Conservation (phyloP, 2,113 vertebrate species). For the Xyliphius kryptos region DNA sequence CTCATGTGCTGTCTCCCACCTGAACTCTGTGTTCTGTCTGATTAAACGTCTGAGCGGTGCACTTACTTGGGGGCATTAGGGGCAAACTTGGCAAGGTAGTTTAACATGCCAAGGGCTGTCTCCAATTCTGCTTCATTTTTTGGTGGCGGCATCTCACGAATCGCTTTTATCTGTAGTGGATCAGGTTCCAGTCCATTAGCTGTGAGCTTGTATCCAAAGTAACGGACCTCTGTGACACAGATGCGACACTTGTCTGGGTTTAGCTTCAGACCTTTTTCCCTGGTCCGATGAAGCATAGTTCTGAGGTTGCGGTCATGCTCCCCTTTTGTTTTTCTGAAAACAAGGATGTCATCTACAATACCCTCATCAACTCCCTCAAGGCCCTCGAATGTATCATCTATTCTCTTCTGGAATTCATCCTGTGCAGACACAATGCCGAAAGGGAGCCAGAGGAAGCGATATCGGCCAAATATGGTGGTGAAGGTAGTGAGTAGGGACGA, state of each 20-base stretch:
- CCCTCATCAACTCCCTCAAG: constrained; percentile 9
- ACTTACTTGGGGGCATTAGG: constrained; percentile 1
- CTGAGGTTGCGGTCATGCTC: constrained; percentile 11
- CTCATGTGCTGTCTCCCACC: constrained; percentile 4
- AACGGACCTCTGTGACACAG: constrained; percentile 24
- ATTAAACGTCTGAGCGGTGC: constrained; percentile 6
- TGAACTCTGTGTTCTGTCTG: neutral
- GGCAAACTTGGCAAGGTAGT: constrained; percentile 22
- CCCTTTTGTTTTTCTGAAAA: constrained; percentile 6
- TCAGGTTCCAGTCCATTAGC: constrained; percentile 8
- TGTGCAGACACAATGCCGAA: neutral
- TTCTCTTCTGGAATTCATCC: constrained; percentile 18
- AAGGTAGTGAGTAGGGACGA: neutral
- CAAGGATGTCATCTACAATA: constrained; percentile 29
- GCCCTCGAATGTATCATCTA: constrained; percentile 17
- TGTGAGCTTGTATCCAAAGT: constrained; percentile 19
- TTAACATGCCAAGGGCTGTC: constrained; percentile 18
- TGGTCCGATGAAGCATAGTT: neutral
- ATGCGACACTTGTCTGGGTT: constrained; percentile 14
- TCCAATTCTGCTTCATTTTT: constrained; percentile 18
- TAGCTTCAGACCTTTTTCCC: constrained; percentile 15
- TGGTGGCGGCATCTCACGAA: constrained; percentile 27
- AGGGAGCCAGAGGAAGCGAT: neutral
- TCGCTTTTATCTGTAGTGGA: constrained; percentile 4
- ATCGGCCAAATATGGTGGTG: neutral